phyloP scores from a whole-genome alignment of 2,888 invertebrate species.

The Caenorhabditis panamensis region DNA sequence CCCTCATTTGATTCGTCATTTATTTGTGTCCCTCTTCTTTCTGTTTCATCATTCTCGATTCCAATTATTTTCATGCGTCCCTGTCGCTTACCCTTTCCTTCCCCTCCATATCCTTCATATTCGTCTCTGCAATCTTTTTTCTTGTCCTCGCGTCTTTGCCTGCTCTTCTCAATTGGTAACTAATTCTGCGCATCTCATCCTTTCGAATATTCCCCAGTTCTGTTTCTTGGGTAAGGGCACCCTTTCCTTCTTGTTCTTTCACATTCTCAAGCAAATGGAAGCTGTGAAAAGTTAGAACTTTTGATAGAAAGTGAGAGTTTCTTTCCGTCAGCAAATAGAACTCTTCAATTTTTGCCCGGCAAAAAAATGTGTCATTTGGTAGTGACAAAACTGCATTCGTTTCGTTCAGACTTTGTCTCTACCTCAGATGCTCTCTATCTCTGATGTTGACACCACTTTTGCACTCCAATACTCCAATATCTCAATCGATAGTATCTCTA shows the following conservation, averaged over 20 bases:
- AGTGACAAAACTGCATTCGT: no score
- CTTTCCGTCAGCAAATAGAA: no score
- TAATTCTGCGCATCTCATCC: background rate
- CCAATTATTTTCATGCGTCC: slow-evolving; percentile 6
- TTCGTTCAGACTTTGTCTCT: no score
- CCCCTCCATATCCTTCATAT: background rate
- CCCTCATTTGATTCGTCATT: background rate
- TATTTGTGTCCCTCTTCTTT: background rate
- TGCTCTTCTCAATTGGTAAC: background rate
- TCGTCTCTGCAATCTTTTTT: slow-evolving; percentile 1
- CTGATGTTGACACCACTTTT: no score
- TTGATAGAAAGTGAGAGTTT: background rate
- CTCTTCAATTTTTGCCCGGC: no score
- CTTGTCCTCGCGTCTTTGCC: background rate
- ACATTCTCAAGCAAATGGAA: background rate
- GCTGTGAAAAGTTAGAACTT: background rate
- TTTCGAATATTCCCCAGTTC: slow-evolving; percentile 3
- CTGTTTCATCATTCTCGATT: slow-evolving; percentile 2
- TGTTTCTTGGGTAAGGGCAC: background rate
- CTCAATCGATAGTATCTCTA: no score
- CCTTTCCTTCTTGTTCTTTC: background rate
- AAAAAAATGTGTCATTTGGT: no score
- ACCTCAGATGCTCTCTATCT: no score
- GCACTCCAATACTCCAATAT: no score
- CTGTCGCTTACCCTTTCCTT: background rate